A percentile compares a stretch with the other conserved stretches of the same genome.
Evolutionary conservation across 30 jellyfish, hydroid and myxozoan genomes (phyloP).

Genomic region (Aurelia aurita complex sp. Pacific): DNA sequence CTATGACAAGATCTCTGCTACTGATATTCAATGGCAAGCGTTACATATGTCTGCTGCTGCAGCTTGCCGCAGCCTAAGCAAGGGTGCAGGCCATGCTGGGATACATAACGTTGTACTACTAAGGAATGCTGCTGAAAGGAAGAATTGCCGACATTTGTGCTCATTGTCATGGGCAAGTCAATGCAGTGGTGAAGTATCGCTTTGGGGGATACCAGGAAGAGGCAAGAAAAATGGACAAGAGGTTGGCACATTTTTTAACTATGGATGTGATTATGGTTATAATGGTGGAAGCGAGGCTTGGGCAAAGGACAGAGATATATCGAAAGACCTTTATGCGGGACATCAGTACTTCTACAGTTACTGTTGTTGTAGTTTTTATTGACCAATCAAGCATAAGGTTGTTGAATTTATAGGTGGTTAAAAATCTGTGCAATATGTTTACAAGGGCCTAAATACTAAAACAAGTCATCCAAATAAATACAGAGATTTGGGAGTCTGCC

Average conservation of each 20-base stretch:
- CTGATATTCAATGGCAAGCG: conserved; percentile 85
- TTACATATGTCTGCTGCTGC: conserved; percentile 83
- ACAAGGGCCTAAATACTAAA: no score
- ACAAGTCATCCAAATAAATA: no score
- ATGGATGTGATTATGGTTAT: conserved; percentile 76
- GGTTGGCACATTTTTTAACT: conserved; percentile 72
- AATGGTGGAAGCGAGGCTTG: conserved; percentile 85
- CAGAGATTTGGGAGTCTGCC: no score
- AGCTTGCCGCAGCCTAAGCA: conserved; percentile 66
- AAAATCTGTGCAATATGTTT: no score
- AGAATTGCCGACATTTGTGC: conserved; percentile 72
- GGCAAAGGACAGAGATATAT: conserved; percentile 27
- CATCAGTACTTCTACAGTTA: conserved; percentile 74
- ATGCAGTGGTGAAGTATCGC: conserved; percentile 81
- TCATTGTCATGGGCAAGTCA: conserved; percentile 67
- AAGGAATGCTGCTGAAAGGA: conserved; percentile 63
- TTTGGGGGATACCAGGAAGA: conserved; percentile 82
- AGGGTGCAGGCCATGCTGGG: conserved; percentile 68
- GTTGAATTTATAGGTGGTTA: no score
- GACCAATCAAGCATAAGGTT: not conserved
- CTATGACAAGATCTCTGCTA: conserved; percentile 59
- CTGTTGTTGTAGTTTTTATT: conserved; percentile 78
- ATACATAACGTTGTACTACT: conserved; percentile 70
- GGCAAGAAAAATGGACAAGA: conserved; percentile 80
- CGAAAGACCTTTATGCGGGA: conserved; percentile 44